phyloP scores from a whole-genome alignment of 1,140 invertebrate genomes.

The Phocides pigmalion region DNA sequence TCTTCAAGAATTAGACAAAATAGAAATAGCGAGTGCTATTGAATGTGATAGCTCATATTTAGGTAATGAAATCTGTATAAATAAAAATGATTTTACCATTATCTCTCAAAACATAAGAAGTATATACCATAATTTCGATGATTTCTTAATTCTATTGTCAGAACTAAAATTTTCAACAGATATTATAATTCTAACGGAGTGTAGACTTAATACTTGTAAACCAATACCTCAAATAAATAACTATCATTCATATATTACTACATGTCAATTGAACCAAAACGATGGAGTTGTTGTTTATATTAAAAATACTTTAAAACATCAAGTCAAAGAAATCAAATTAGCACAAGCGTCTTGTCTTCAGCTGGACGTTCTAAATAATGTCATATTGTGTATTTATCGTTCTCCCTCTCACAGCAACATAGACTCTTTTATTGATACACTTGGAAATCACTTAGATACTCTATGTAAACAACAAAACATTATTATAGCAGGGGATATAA shows the following conservation, averaged over 20 bases:
- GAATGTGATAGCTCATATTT: background rate
- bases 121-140: background rate
- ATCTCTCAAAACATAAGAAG: background rate
- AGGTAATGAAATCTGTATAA: background rate
- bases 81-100: background rate
- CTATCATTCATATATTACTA: background rate
- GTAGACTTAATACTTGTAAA: background rate
- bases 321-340: background rate
- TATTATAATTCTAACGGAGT: background rate
- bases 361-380: background rate
- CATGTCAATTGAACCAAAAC: background rate
- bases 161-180: background rate
- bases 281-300: background rate
- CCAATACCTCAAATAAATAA: background rate
- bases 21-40: background rate
- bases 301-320: slow-evolving; percentile 16
- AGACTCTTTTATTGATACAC: slow-evolving; percentile 2
- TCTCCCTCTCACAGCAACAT: background rate
- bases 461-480: background rate
- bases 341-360: slow-evolving; percentile 55
- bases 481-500: slow-evolving; percentile 37
- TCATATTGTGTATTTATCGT: slow-evolving; percentile 16
- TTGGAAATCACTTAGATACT: background rate
- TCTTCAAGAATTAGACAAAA: background rate
- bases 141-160: background rate